A percentile compares a stretch with the other conserved stretches of the same genome.
Evolutionary conservation across 2,797 vertebrate genomes (phyloP).

Genomic region (Poeciliopsis paucimaculata): DNA sequence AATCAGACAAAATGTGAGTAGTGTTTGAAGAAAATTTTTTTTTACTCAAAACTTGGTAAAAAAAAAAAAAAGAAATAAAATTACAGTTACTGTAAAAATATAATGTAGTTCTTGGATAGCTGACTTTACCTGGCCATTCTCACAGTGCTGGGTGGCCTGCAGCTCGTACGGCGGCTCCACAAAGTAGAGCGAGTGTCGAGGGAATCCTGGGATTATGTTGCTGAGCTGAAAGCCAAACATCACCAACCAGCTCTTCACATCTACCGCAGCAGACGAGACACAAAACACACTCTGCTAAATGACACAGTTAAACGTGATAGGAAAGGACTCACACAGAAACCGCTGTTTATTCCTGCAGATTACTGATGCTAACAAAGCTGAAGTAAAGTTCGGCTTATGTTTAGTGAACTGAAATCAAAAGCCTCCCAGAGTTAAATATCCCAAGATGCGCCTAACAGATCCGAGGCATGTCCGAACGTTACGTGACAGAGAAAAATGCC

Average conservation of each 20-base stretch:
- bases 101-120: neutral
- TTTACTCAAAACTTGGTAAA: neutral
- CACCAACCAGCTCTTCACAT: slow-evolving; percentile 99
- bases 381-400: neutral
- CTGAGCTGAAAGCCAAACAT: slow-evolving; percentile 99
- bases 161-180: slow-evolving; percentile 95
- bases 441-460: neutral
- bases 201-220: slow-evolving; percentile 99
- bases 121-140: slow-evolving; percentile 93
- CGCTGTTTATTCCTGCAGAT: slow-evolving; percentile 17
- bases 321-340: slow-evolving; percentile 32
- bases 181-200: slow-evolving; percentile 95
- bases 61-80: neutral
- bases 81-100: neutral
- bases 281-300: slow-evolving; percentile 32
- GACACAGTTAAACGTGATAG: slow-evolving; percentile 40
- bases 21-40: neutral
- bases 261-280: slow-evolving; percentile 71
- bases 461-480: neutral
- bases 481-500: neutral
- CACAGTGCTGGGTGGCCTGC: slow-evolving; percentile 93
- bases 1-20: neutral
- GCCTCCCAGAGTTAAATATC: neutral
- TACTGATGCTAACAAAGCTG: slow-evolving; percentile 12
- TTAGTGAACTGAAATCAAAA: slow-evolving; percentile 4